A percentile compares a stretch with the other conserved stretches of the same genome.
These are phyloP conservation scores for Melanotaenia trifasciata DNA, from an alignment of 2,797 vertebrate genomes.

Conservation along the genomic window DNA sequence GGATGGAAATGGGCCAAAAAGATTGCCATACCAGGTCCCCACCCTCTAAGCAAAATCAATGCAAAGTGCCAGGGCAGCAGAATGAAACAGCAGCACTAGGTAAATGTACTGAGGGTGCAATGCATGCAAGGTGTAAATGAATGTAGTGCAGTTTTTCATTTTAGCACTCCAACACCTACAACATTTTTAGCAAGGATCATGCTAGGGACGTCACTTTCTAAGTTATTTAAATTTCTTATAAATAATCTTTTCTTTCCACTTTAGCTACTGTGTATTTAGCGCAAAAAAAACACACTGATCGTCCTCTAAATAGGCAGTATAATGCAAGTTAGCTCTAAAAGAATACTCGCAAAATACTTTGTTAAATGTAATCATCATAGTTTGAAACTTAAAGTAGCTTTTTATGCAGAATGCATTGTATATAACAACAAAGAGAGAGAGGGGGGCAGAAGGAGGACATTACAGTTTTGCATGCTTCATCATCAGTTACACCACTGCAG, in stretches of 20 bases:
- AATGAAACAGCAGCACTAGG: slow-evolving; percentile 50
- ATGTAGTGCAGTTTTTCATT: slow-evolving; percentile 32
- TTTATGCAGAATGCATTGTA: not conserved
- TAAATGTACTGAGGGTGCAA: slow-evolving; percentile 28
- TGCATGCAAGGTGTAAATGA: slow-evolving; percentile 45
- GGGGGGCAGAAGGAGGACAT: slow-evolving; percentile 8
- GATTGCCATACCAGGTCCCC: slow-evolving; percentile 16
- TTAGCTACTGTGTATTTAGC: not conserved
- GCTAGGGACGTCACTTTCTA: not conserved
- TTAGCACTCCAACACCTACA: slow-evolving; percentile 18
- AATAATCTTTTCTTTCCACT: not conserved
- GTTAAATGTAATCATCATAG: not conserved
- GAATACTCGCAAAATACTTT: not conserved
- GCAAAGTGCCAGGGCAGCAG: slow-evolving; percentile 55
- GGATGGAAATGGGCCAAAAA: slow-evolving; percentile 46
- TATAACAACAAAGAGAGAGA: not conserved
- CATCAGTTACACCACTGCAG: slow-evolving; percentile 24
- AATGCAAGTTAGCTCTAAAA: too few relatives aligned
- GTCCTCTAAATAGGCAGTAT: not conserved
- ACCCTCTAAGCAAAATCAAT: slow-evolving; percentile 60
- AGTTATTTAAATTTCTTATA: not conserved
- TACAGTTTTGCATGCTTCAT: slow-evolving; percentile 6
- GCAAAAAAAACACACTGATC: not conserved
- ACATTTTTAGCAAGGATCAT: not conserved
- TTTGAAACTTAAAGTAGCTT: not conserved